Percentiles rank a stretch among this genome's conserved stretches.
phyloP scores from a whole-genome alignment of 2,888 invertebrate genomes.

The Pristionchus fissidentatus region DNA sequence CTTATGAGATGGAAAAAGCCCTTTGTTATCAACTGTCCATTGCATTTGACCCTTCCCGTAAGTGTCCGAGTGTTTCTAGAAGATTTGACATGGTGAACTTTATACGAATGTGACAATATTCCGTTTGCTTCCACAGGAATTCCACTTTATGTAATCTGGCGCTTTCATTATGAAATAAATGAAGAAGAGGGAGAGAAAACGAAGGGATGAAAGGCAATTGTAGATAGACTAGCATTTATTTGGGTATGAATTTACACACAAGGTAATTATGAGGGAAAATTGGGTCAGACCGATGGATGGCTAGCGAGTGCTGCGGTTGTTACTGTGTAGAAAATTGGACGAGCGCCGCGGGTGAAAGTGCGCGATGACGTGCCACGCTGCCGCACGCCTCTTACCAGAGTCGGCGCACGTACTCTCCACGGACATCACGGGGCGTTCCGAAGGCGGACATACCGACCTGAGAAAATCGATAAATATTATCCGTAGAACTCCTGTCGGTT shows the following conservation, averaged over 20 bases:
- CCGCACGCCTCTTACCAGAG: slow-evolving; percentile 63
- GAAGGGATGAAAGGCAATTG: slow-evolving; percentile 36
- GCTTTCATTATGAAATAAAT: no score
- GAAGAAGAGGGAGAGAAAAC: slow-evolving; percentile 18
- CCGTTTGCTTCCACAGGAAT: slow-evolving; percentile 32
- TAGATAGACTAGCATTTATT: slow-evolving; percentile 26
- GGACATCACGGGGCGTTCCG: slow-evolving; percentile 76
- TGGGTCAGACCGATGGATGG: not conserved
- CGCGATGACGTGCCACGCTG: not conserved
- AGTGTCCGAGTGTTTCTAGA: no score
- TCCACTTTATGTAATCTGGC: slow-evolving; percentile 29
- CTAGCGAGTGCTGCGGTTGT: slow-evolving; percentile 34
- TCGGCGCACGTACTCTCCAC: slow-evolving; percentile 71
- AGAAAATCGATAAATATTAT: not conserved
- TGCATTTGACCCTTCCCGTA: no score
- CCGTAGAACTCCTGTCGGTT: no score
- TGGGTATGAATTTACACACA: slow-evolving; percentile 44
- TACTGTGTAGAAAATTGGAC: not conserved
- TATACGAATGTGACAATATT: slow-evolving; percentile 5
- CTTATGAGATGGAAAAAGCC: no score
- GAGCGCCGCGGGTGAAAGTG: not conserved
- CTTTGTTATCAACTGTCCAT: no score
- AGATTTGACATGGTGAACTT: slow-evolving; percentile 30
- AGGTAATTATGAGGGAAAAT: not conserved
- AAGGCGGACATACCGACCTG: slow-evolving; percentile 75